These are phyloP conservation scores for Chymomyza amoena DNA, from an alignment of 2,888 invertebrate species.

Conservation along the genomic window DNA sequence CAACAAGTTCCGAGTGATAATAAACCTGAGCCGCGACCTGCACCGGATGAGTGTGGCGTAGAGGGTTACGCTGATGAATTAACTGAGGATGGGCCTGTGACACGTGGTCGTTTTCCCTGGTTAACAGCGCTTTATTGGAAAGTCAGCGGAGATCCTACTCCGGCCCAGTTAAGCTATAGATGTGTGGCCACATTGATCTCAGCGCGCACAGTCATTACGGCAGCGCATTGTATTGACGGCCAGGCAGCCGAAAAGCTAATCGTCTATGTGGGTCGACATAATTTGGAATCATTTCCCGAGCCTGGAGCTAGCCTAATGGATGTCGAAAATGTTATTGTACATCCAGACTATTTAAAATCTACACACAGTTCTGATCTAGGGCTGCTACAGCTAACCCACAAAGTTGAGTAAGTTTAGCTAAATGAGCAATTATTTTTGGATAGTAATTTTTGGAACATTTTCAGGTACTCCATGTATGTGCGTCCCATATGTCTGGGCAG, in stretches of 20 bases:
- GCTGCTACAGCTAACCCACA: constrained; percentile 34
- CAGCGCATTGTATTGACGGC: constrained; percentile 76
- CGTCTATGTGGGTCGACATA: constrained; percentile 76
- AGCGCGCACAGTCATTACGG: constrained; percentile 56
- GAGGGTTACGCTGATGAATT: constrained; percentile 55
- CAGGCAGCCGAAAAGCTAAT: constrained; percentile 37
- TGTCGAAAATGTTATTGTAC: constrained; percentile 62
- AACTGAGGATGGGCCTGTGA: constrained; percentile 53
- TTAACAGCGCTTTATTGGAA: constrained; percentile 81
- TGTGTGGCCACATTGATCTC: constrained; percentile 64
- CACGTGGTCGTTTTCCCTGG: constrained; percentile 83
- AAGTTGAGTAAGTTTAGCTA: constrained; percentile 26
- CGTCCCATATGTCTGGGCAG: constrained; percentile 74
- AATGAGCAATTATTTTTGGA: background rate
- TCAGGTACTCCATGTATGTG: constrained; percentile 52
- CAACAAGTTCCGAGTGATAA: constrained; percentile 44
- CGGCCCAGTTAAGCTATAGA: constrained; percentile 21
- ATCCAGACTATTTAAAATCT: too few species aligned
- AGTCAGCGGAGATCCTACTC: constrained; percentile 27
- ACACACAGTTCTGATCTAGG: constrained; percentile 48
- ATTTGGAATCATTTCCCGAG: constrained; percentile 62
- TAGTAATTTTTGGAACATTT: background rate
- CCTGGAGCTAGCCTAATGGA: constrained; percentile 56
- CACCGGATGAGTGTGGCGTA: constrained; percentile 50
- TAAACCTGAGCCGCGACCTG: background rate